Base-by-base conservation (phyloP, 2,113 vertebrate genomes). In the Campylomormyrus tamandua region DNA sequence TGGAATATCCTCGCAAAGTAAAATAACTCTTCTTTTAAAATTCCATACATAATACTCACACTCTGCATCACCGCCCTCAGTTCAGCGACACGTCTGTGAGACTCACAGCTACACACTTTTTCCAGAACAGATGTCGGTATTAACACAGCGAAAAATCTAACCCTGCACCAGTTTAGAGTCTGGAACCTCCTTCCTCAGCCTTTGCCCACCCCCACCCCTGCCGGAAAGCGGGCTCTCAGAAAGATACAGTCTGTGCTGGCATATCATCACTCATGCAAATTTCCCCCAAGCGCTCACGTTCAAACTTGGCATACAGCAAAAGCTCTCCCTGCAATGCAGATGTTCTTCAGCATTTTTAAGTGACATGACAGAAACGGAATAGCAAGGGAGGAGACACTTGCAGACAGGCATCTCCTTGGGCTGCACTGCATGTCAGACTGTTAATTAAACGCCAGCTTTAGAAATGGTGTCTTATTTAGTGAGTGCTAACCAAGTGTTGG, bases 321-420 rank as follows among this genome's bases (percentile, higher is more conserved):
- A 45, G 31, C 42, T 90, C 35, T 8, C 46, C 8, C 48, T 86
- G 46, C 46, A 31, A 8, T 49, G 13, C 85, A 56, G 85, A 87
- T 52, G 56, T 77, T 77, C 62, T 35, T 42, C 62, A 52, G 17
- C 8, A 19, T 13, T 27, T 88, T 45, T 70, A 46, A 39, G 45
- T 62, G 45, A 85, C 89, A 52, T 19, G 62, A 74, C n/a, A 74
- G 89, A 48, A 56, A 86, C n/a, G 53, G 24, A 90, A 85, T 77
- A 62, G 56, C 62, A 52, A 24, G 42, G 46, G 21, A 15, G 31
- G 42, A 4, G n/a, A 48, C 21, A 2, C 77, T 45, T n/a, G 42
- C 58, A 24, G 35, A 21, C 1, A 46, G 62, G n/a, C 27, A n/a
- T 21, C 39, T 48, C 74, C 15, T 56, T 8, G 4, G 35, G 50